Conservation (phyloP, 2,113 vertebrate species). For the Nycticebus coucang region DNA sequence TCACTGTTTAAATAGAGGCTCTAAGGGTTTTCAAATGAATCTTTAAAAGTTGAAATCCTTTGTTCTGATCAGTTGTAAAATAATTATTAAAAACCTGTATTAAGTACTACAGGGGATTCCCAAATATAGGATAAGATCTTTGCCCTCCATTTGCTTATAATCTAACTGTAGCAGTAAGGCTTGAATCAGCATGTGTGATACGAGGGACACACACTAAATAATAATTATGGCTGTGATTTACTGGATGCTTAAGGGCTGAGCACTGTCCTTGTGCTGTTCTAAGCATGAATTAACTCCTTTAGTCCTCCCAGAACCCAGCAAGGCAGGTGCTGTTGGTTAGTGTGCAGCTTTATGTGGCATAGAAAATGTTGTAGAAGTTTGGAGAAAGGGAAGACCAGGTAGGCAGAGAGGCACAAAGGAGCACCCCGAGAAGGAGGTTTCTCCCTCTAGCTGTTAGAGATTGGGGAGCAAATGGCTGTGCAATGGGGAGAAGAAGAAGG, state of each 20-base stretch:
- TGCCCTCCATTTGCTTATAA: conserved; percentile 48
- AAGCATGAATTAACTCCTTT: neutral
- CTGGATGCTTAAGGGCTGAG: neutral
- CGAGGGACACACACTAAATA: neutral
- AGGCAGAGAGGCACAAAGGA: neutral
- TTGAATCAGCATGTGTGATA: neutral
- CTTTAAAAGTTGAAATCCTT: conserved; percentile 40
- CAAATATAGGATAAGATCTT: conserved; percentile 39
- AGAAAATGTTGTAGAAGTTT: neutral
- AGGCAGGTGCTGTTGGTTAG: neutral
- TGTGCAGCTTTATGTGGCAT: neutral
- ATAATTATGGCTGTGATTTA: neutral
- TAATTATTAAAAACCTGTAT: conserved; percentile 7
- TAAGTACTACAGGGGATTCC: neutral
- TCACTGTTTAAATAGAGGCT: conserved; percentile 61
- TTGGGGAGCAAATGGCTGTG: neutral
- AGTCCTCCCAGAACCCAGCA: neutral
- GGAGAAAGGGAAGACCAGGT: neutral
- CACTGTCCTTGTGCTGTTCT: neutral
- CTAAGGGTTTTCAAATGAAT: conserved; percentile 45
- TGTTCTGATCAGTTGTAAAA: conserved; percentile 48
- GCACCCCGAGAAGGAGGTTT: neutral
- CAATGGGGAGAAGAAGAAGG: neutral
- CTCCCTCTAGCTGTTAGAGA: neutral
- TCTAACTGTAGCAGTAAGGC: neutral